phyloP scores from a whole-genome alignment of 2,888 invertebrate genomes.

The Matsumyia berberina region DNA sequence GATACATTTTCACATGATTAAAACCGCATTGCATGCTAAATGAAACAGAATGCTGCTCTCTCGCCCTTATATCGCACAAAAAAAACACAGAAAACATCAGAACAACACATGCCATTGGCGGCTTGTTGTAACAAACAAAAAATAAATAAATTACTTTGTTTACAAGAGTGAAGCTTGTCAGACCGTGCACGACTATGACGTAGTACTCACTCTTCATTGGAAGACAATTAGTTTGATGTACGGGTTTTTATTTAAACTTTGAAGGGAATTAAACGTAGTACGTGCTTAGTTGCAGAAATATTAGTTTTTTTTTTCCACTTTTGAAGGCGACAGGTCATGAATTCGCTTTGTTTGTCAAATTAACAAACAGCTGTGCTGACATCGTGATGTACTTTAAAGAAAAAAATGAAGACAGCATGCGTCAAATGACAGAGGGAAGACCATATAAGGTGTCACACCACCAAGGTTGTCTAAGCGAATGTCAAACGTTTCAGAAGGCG shows the following conservation, averaged over 20 bases:
- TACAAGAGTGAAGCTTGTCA: conserved; percentile 23
- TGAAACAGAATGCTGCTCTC: conserved; percentile 24
- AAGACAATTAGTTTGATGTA: conserved; percentile 26
- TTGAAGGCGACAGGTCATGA: not conserved
- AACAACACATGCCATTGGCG: conserved; percentile 19
- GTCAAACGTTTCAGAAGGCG: too few relatives aligned
- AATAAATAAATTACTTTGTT: conserved; percentile 45
- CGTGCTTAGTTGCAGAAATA: conserved; percentile 23
- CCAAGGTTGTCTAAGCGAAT: too few relatives aligned
- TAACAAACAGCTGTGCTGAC: not conserved
- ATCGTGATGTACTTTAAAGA: too few relatives aligned
- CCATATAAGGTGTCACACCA: too few relatives aligned
- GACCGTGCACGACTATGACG: conserved; percentile 38
- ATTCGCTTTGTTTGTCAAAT: not conserved
- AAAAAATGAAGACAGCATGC: too few relatives aligned
- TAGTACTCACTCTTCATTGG: conserved; percentile 18
- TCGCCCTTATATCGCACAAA: conserved; percentile 31
- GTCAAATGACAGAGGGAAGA: too few relatives aligned
- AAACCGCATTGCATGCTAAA: conserved; percentile 54
- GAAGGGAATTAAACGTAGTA: not conserved
- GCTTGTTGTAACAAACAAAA: conserved; percentile 18
- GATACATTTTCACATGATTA: conserved; percentile 47
- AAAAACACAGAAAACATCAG: conserved; percentile 12
- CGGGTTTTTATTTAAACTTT: conserved; percentile 6
- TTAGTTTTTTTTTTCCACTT: not conserved